phyloP scores from a whole-genome alignment of 2,888 invertebrate genomes.

The Drosophila demipolita region DNA sequence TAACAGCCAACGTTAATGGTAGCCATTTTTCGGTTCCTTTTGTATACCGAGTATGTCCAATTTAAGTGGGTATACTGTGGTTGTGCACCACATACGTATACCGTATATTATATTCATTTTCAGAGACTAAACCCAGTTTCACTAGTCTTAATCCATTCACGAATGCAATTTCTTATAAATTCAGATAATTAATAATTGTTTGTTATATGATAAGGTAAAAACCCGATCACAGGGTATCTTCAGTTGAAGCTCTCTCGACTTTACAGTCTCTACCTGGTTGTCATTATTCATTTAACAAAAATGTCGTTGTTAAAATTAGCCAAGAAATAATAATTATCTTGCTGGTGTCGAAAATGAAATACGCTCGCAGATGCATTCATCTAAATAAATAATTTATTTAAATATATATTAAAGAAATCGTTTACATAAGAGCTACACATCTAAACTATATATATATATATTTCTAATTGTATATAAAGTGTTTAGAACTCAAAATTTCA shows the following conservation, averaged over 20 bases:
- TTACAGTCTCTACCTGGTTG: not conserved
- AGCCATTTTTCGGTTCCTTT: conserved; percentile 46
- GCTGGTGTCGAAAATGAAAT: not conserved
- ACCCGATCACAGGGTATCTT: not conserved
- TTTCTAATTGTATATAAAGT: not conserved
- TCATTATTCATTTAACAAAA: not conserved
- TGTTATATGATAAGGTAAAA: not conserved
- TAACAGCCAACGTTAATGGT: conserved; percentile 59
- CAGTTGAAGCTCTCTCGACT: not conserved
- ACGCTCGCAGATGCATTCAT: not conserved
- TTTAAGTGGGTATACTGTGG: not conserved
- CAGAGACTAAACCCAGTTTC: not conserved
- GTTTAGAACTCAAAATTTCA: not conserved
- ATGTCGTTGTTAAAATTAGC: not conserved
- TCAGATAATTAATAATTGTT: not conserved
- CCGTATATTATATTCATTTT: not conserved
- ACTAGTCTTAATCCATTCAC: not conserved
- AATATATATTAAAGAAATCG: not conserved
- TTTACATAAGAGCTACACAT: not conserved
- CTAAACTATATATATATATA: not conserved
- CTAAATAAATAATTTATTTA: not conserved
- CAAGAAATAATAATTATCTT: not conserved
- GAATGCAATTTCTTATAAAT: not conserved
- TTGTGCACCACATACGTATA: not conserved
- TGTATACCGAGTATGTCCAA: not conserved